These are phyloP conservation scores for Neodiprion virginianus DNA, from an alignment of 1,140 invertebrate genomes.

Conservation along the genomic window DNA sequence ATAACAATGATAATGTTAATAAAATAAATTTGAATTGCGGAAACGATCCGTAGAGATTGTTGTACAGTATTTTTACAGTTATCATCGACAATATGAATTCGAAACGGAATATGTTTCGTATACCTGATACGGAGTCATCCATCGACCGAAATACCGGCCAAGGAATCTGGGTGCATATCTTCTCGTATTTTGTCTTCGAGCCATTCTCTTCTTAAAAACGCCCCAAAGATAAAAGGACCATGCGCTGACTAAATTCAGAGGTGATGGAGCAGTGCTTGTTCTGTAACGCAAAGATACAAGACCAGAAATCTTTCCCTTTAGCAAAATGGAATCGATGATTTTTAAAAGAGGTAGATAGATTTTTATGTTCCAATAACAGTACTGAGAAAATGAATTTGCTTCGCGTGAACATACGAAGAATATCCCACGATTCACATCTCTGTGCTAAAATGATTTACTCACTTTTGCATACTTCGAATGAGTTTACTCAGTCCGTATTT, in stretches of 20 bases:
- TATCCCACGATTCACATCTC: not conserved
- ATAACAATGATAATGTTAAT: slow-evolving; percentile 7
- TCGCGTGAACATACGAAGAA: not conserved
- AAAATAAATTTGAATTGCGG: not conserved
- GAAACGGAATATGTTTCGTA: not conserved
- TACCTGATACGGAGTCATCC: not conserved
- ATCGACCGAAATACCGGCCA: not conserved
- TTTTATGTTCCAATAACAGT: too few species aligned
- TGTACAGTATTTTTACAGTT: too few species aligned
- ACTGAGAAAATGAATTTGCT: too few species aligned
- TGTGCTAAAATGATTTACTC: slow-evolving; percentile 15
- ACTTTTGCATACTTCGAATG: slow-evolving; percentile 94
- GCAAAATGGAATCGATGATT: too few species aligned
- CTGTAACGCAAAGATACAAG: slow-evolving; percentile 53
- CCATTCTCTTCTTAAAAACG: slow-evolving; percentile 34
- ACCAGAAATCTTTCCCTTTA: not conserved
- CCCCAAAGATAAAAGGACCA: slow-evolving; percentile 84
- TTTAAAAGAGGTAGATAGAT: slow-evolving; percentile 11
- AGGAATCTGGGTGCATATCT: not conserved
- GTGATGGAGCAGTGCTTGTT: slow-evolving; percentile 94
- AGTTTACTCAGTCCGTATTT: slow-evolving; percentile 99
- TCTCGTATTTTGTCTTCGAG: slow-evolving; percentile 16
- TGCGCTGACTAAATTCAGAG: slow-evolving; percentile 94
- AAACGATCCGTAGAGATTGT: too few species aligned
- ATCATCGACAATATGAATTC: too few species aligned